Conservation (phyloP, 2,888 invertebrate genomes). For the Notodonta dromedarius region DNA sequence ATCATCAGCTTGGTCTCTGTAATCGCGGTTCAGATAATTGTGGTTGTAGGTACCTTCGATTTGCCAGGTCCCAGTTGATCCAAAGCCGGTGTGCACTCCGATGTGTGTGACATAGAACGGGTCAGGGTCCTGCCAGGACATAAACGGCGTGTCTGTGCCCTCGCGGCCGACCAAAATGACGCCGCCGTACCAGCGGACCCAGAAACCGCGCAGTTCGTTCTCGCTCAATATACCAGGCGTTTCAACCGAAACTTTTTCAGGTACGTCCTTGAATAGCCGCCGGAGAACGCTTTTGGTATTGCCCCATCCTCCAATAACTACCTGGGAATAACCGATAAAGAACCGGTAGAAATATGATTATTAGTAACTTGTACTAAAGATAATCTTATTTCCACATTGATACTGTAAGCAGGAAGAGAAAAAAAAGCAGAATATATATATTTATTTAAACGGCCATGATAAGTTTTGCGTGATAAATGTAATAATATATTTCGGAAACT, state of each 20-base stretch:
- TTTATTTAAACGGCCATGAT: no score
- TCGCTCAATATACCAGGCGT: conserved; percentile 6
- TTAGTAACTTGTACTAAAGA: no score
- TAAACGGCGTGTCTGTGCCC: background rate
- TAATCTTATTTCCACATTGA: no score
- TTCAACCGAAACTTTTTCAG: background rate
- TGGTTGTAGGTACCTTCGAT: background rate
- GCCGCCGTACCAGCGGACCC: background rate
- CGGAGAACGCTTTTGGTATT: background rate
- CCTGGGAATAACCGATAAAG: background rate
- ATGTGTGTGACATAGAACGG: background rate
- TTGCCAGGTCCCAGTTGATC: background rate
- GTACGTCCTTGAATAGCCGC: background rate
- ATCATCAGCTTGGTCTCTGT: no score
- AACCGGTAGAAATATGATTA: no score
- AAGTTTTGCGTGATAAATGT: no score
- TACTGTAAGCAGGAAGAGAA: no score
- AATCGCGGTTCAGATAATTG: no score
- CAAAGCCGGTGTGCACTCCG: background rate
- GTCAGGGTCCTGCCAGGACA: background rate
- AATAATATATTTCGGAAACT: no score
- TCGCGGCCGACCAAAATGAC: background rate
- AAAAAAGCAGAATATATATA: no score
- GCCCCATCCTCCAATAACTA: background rate
- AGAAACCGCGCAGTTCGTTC: background rate